Base-by-base conservation (phyloP, 1,140 invertebrate genomes). In the Idris sp. region DNA sequence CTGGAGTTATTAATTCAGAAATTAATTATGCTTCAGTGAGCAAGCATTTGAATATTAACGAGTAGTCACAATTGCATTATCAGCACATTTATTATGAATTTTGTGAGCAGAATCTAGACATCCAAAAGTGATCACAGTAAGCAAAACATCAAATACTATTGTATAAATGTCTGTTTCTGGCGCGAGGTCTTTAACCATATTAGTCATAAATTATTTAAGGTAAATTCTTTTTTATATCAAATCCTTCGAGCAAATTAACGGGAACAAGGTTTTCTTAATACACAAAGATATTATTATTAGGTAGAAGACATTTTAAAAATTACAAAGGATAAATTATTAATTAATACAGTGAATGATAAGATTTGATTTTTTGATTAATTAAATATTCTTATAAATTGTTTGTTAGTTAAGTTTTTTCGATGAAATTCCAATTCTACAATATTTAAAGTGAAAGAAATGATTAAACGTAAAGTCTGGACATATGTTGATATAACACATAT, bases 91-190 rank as follows among this genome's bases (percentile, higher is more conserved):
- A 4, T 31, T 6, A 9, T 22, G 19, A 22, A 2, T 22, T 22
- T 6, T 6, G 19, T 22, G 2, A 4, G 3, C 2, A 22, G 3
- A 6, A 2, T 22, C 19, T 4, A 22, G 19, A 22, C 19, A 22
- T 22, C 6, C 6, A 18, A 19, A 18, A 19, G 44, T 10, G n/a
- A 33, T 31, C 11, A 26, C 62, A 56, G 56, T 67, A 48, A 56
- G 49, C 62, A 11, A 56, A 67, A 67, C 14, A 31, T 56, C 64
- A 28, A 44, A 10, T 44, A 68, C 48, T 56, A n/a, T n/a, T n/a
- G n/a, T 48, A 54, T 41, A 51, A 49, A 28, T 30, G 14, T 6
- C 64, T 58, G 49, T 49, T 49, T 49, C 13, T 56, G 35, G 43
- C 36, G 25, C 53, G 53, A 58, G 53, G 53, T 43, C 64, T 48